These are phyloP conservation scores for Lepidocolaptes lacrymiger DNA, from an alignment of 2,797 vertebrate genomes.

Conservation along the genomic window DNA sequence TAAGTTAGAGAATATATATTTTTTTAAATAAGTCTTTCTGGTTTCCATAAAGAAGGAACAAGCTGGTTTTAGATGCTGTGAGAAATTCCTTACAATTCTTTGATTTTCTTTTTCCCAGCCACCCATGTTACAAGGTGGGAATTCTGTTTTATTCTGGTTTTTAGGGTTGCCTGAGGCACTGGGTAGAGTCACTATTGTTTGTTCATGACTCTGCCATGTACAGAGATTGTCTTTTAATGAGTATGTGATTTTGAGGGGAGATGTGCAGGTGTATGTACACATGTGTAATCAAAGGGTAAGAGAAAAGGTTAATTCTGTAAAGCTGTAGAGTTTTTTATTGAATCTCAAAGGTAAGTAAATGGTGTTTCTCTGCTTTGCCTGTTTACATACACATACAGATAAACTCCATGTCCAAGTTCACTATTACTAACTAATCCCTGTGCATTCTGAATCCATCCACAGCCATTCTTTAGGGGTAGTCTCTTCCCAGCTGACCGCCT, in stretches of 20 bases:
- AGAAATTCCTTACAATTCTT: background rate
- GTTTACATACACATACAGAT: background rate
- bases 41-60: background rate
- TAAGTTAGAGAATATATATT: background rate
- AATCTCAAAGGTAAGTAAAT: background rate
- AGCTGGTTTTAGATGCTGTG: background rate
- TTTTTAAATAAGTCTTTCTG: background rate
- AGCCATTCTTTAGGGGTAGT: background rate
- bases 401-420: background rate
- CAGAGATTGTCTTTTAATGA: background rate
- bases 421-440: background rate
- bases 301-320: background rate
- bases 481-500: background rate
- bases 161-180: background rate
- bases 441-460: background rate
- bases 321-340: background rate
- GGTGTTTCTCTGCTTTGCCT: background rate
- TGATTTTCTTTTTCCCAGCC: background rate
- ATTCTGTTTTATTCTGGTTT: background rate
- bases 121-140: background rate
- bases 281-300: background rate
- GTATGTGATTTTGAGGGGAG: background rate
- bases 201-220: background rate
- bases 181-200: background rate
- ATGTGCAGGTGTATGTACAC: accelerated